Base-by-base conservation (phyloP, 2,113 vertebrate species). In the Polyodon spathula region DNA sequence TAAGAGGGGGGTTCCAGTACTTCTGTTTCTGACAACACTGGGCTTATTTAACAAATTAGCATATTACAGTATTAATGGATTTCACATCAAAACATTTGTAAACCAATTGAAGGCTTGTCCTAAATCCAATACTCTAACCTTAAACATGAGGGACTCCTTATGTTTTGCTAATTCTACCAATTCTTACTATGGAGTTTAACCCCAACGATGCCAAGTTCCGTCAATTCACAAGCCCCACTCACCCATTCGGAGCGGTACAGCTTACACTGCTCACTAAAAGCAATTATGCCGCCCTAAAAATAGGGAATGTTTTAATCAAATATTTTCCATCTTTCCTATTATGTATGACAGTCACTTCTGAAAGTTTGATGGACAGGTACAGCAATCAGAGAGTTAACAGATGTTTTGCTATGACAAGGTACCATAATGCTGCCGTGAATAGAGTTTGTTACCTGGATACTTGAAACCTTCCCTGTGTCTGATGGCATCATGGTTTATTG, bases 241-340 rank as follows among this genome's bases (percentile, higher is more conserved):
- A 50, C 48, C 48, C 12, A 10, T 44, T 44, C 43, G 12, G 12
- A 44, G 43, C 43, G 43, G 43, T 44, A 12, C 43, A 44, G 12
- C 2, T 12, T 44, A 44, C 12, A 44, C 12, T 44, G 43, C 48
- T n/a, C 5, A 50, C 48, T 50, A 50, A 12, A 69, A 66, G 52
- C 44, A 42, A 72, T 53, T 50, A 8, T 69, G 5, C 38, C 66
- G 8, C 39, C 63, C 58, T 0, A 55, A 61, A 27, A 27, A 27
- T 73, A 5, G 48, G 40, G n/a, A 73, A 75, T 56, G 44, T 41
- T 76, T 62, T 72, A 61, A 70, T 8, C 37, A 39, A 65, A 0
- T 15, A 16, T 44, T 60, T 50, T 50, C 8, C 48, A 50, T n/a
- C 12, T 50, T 50, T 6, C 12, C 3, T 12, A 44, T 44, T 12